Base-by-base conservation (phyloP, 2,888 invertebrate genomes). In the Caenorhabditis zanzibari region DNA sequence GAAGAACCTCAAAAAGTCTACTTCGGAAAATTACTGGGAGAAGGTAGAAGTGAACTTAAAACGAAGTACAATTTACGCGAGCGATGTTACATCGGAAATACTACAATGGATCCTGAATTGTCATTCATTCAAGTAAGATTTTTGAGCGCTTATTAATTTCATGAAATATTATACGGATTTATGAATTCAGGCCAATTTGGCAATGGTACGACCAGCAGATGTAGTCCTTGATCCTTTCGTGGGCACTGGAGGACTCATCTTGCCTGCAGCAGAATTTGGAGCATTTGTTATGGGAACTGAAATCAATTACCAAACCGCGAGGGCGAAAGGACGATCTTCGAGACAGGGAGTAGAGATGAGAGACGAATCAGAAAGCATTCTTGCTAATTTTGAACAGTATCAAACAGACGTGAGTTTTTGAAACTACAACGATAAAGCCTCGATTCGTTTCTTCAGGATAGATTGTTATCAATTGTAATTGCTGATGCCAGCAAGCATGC, bases 81-180 rank as follows among this genome's bases (percentile, higher is more conserved):
- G 58, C 95, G 99, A 1, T 96, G 96, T 93, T 99, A 98, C 93
- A 98, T 99, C 90, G 92, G 97, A 16, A 99, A 98, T 93, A 99
- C 99, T 0, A 97, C 96, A 88, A 99, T 99, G 99, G 98, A 99
- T 93, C 96, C 98, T 0, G 96, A 96, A 90, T 94, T 99, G 7
- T 95, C 98, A 0, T 93, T 99, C 63, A 93, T 99, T 73, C 98
- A 87, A 75, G 88, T 86, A 44, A 24, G 14, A 14, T 41, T 1
- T 22, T 41, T 24, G 32, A 7, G 32, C 32, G 4, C 32, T 7
- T 32, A 32, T 32, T 32, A 32, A 32, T n/a, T n/a, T n/a, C n/a
- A n/a, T n/a, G n/a, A 32, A 38, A 10, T 38, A 2, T 38, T 12
- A 38, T 10, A 2, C 10, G 12, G 12, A 10, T 38, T 6, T 38